phyloP scores from a whole-genome alignment of 2,888 invertebrate species.

The Alviniconcha strummeri region DNA sequence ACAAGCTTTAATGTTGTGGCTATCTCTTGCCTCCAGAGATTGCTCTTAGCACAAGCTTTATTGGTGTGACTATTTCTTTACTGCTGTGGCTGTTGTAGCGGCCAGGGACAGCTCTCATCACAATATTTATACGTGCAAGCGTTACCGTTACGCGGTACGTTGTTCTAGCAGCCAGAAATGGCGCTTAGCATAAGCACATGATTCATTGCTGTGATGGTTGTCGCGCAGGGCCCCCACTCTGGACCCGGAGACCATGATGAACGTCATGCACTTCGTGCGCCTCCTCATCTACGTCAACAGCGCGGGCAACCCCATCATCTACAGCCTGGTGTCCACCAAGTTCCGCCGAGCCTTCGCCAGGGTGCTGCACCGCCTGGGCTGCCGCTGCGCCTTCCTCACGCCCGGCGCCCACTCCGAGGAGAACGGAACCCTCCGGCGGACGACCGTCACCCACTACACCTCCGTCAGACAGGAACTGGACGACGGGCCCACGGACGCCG shows the following conservation, averaged over 20 bases:
- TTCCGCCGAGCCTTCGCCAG: conserved; percentile 42
- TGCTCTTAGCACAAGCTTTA: too few species aligned
- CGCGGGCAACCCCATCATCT: conserved; percentile 92
- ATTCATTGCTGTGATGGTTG: too few species aligned
- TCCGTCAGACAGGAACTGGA: conserved; percentile 33
- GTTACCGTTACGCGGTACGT: too few species aligned
- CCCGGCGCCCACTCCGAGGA: not conserved
- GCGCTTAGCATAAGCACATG: too few species aligned
- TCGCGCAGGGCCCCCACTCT: conserved; percentile 75
- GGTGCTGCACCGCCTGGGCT: conserved; percentile 36
- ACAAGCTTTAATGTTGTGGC: too few species aligned
- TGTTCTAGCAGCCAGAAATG: too few species aligned
- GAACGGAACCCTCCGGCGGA: conserved; percentile 30
- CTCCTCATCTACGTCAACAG: conserved; percentile 89
- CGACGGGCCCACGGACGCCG: conserved; percentile 26
- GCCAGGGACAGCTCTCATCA: too few species aligned
- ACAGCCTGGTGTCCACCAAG: conserved; percentile 69
- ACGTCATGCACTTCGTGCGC: conserved; percentile 88
- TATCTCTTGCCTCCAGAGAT: too few species aligned
- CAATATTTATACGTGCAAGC: too few species aligned
- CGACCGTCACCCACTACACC: conserved; percentile 41
- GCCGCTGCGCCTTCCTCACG: conserved; percentile 26
- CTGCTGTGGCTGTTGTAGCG: too few species aligned
- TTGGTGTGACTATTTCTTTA: too few species aligned
- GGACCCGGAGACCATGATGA: conserved; percentile 88